These are phyloP conservation scores for Cyclophora punctaria DNA, from an alignment of 2,888 invertebrate species.

Conservation along the genomic window DNA sequence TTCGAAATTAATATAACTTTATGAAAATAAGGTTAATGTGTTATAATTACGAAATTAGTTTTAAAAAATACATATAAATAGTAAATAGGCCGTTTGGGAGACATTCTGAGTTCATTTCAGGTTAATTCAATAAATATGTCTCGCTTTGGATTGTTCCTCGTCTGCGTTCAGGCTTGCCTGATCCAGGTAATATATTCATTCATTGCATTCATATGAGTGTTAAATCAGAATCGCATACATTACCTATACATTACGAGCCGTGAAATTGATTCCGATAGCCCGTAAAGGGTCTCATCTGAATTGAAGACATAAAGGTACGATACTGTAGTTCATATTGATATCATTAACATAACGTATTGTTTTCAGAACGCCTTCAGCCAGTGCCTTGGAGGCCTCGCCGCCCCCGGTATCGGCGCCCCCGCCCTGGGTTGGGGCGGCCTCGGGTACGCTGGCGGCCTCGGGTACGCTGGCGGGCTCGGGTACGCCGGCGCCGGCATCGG, in stretches of 20 bases:
- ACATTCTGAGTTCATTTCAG: not conserved
- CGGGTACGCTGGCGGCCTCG: not conserved
- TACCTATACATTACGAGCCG: no score
- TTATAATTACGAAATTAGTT: no score
- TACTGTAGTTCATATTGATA: not conserved
- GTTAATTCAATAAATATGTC: conserved; percentile 13
- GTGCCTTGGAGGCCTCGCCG: not conserved
- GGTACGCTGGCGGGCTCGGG: not conserved
- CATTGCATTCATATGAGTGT: not conserved
- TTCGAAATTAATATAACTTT: no score
- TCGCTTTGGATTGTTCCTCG: conserved; percentile 14
- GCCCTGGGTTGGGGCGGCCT: not conserved
- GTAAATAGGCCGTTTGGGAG: no score
- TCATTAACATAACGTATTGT: not conserved
- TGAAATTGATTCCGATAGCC: no score
- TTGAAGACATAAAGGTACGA: no score
- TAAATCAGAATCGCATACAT: no score
- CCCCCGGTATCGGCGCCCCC: not conserved
- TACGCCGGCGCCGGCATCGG: conserved; percentile 3
- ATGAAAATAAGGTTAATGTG: no score
- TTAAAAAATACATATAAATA: no score
- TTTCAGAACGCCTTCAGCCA: not conserved
- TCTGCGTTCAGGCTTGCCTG: conserved; percentile 24
- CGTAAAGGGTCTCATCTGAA: not conserved
- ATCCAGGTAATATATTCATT: conserved; percentile 14